Evolutionary conservation across 2,888 invertebrate genomes (phyloP), one percentile per base, ranked within the genome.

Genomic region (Sinopyrophorus schimmeli): DNA sequence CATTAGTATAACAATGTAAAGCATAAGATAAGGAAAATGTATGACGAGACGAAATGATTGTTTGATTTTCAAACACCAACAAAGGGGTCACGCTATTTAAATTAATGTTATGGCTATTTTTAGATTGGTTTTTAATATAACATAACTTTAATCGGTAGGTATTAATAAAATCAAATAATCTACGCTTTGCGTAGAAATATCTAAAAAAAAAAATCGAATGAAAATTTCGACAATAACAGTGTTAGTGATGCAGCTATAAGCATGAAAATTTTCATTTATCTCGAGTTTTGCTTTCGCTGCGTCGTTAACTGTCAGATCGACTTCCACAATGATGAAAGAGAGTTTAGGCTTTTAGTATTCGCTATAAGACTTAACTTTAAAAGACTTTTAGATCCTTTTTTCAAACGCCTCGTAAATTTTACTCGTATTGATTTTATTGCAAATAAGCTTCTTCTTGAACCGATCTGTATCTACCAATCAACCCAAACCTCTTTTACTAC

Each of bases 371-470:
- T 59, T 59, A 58, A 60, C 55, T 58, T 58, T 51, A 58, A 63
- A 63, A 63, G 57, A 60, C 55, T 56, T 54, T 54, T 59, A 54
- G 59, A 61, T 62, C 62, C 60, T 58, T 57, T 50, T 44, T 53
- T 44, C 57, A 37, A 61, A 64, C 64, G 65, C 63, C 58, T 63
- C 66, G 68, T 69, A 69, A 69, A 69, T 65, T 70, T 69, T 66
- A 67, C 66, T 63, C n/a, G 65, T 67, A 66, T 68, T 63, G 68
- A 69, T 67, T 69, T 69, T 67, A 69, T 66, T 67, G 66, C 67
- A 68, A 69, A 69, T 66, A 67, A 66, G 66, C 60, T 60, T 60
- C 65, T 61, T 59, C 61, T 61, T 57, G 47, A 58, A 64, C 47
- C 55, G 64, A 61, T 63, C 57, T 60, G 55, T 53, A 60, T 63